Base-by-base conservation (phyloP, 2,888 invertebrate species). In the Stenolophus ochropezus region DNA sequence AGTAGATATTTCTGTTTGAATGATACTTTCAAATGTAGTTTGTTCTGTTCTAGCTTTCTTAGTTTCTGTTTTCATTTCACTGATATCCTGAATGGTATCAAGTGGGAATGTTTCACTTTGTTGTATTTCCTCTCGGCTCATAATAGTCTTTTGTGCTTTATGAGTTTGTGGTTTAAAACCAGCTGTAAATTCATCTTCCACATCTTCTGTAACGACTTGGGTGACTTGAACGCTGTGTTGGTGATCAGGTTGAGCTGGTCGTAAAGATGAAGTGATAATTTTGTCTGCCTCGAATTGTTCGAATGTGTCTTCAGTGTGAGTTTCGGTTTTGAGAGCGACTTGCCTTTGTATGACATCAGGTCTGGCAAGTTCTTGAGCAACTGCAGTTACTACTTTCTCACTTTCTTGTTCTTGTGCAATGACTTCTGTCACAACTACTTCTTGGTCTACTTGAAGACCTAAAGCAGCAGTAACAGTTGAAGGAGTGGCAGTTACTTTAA, bases 361-460 rank as follows among this genome's bases (percentile, higher is more conserved):
- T 83, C 89, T 86, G 73, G 92, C 85, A 77, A 89, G 86, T 53
- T 87, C 88, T 4, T 87, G 90, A 3, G 90, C 90, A 56, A 86
- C 83, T 11, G 87, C 89, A 83, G 87, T 88, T n/a, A 88, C 86
- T 1, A 91, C 85, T 86, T 84, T 82, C 61, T 84, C 83, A 81
- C 76, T 83, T 77, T 87, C 88, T 61, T 87, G 85, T 82, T 88
- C 87, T 81, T 85, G 82, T 16, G 85, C 82, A 74, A 86, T 86
- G 20, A 88, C 85, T 87, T 90, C 89, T 18, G 89, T 89, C 16
- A 91, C 86, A 20, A 87, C 88, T 42, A 91, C 82, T 79, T 88
- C 85, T 84, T 86, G 85, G 42, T 84, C 74, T 65, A 84, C 82
- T 77, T 85, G 82, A 18, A 87, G 84, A 71, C 84, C 74, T 49